These are phyloP conservation scores for Urocitellus parryii DNA, from an alignment of 2,113 vertebrate species.

Conservation along the genomic window DNA sequence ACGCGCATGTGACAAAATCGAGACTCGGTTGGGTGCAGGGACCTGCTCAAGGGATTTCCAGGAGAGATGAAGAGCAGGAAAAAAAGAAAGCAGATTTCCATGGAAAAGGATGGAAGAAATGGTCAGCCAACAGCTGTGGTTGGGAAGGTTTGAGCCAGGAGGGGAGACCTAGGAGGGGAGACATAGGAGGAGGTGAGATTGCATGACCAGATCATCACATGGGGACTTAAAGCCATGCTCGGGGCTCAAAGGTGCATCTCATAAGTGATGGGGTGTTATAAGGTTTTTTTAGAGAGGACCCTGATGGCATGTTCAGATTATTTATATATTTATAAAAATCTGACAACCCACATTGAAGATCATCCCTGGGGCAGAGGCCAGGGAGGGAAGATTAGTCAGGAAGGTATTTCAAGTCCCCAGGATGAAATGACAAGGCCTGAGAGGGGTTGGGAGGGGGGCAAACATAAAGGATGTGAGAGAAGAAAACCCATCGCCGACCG, in stretches of 20 bases:
- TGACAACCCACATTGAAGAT: background rate
- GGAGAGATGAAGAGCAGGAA: background rate
- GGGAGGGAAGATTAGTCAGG: background rate
- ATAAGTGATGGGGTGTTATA: background rate
- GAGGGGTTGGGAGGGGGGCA: too few species aligned
- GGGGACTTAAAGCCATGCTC: background rate
- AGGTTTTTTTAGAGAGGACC: background rate
- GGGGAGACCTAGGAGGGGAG: background rate
- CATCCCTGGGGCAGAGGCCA: background rate
- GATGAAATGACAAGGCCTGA: background rate
- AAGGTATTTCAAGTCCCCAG: background rate
- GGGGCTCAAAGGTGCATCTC: background rate
- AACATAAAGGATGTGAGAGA: background rate
- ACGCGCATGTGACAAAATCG: background rate
- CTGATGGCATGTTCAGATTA: background rate
- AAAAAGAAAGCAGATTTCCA: background rate
- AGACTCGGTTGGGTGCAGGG: background rate
- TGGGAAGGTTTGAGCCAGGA: background rate
- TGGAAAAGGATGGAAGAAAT: background rate
- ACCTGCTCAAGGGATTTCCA: background rate
- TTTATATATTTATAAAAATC: background rate
- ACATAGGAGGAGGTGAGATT: background rate
- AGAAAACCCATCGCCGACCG: background rate
- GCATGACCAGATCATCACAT: rapidly evolving
- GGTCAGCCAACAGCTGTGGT: too few species aligned